Evolutionary conservation across 1,140 invertebrate species (phyloP).

Genomic region (Protaetia brevitarsis): DNA sequence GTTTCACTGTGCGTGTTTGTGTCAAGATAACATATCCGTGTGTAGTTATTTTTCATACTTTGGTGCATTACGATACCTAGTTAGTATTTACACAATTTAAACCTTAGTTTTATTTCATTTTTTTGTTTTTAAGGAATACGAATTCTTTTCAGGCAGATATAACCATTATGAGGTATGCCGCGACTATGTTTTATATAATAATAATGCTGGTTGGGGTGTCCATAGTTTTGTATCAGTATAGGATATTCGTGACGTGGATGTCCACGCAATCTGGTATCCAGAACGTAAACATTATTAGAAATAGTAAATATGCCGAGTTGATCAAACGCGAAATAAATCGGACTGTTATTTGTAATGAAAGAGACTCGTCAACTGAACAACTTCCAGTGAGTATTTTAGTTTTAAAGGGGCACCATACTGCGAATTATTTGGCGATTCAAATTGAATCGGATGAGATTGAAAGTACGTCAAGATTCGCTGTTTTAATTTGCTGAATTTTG

Average conservation of each 20-base stretch:
- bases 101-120: not conserved
- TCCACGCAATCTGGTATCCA: constrained; percentile 25
- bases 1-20: too few species aligned
- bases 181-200: constrained; percentile 42
- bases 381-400: constrained; percentile 1
- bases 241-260: constrained; percentile 32
- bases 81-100: not conserved
- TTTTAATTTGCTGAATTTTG: too few species aligned
- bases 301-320: constrained; percentile 16
- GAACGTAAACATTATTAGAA: constrained; percentile 26
- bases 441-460: too few species aligned
- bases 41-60: too few species aligned
- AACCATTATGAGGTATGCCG: constrained; percentile 40
- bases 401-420: too few species aligned
- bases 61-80: too few species aligned
- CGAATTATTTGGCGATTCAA: too few species aligned
- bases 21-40: too few species aligned
- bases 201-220: constrained; percentile 40
- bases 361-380: not conserved
- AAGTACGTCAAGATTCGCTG: too few species aligned
- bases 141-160: constrained; percentile 10
- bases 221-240: constrained; percentile 39
- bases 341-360: not conserved
- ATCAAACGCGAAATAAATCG: not conserved
- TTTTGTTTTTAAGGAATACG: too few species aligned